Base-by-base conservation (phyloP, 2,797 vertebrate species). In the Pantherophis alleghaniensis region DNA sequence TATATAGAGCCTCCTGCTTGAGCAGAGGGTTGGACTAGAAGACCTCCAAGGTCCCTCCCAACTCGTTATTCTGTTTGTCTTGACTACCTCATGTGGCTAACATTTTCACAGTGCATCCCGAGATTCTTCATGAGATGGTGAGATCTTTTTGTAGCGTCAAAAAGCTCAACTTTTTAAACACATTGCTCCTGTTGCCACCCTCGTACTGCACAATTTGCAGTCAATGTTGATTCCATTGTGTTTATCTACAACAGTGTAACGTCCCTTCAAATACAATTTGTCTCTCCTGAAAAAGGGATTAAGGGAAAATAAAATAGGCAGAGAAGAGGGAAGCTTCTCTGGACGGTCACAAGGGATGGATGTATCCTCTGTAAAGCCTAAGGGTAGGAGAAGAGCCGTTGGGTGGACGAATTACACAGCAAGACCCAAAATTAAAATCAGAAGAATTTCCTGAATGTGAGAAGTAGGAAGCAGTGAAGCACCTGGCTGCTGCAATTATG, bases 211-310 rank as follows among this genome's bases (percentile, higher is more conserved):
- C 88, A 93, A 95, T 94, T 94, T 95, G 90, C 92, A 96, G 96
- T 97, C 97, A 93, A 96, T 96, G 91, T 95, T 96, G 97, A 96
- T 95, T 91, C 94, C 94, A 92, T 96, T 93, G 94, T 60, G 95
- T 89, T 98, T 97, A 98, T 98, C 97, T 96, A 94, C 95, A 89
- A 95, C 59, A 97, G 95, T 95, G 94, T 94, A 95, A 96, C 91
- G 96, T 95, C 94, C 92, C 20, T 63, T 92, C 53, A 93, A 69
- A 47, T 95, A 94, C 95, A 95, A 96, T 96, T 97, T 95, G 92
- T 94, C 92, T 96, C 90, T 95, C 0, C 89, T 90, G 92, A 53
- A 88, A 96, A 59, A 16, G 93, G 60, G 94, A 97, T 94, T 96
- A 96, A 94, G 12, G 94, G 37, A 20, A 20, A 57, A 74, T 74